Base-by-base conservation (phyloP, 2,113 vertebrate genomes). In the Neoarius graeffei region DNA sequence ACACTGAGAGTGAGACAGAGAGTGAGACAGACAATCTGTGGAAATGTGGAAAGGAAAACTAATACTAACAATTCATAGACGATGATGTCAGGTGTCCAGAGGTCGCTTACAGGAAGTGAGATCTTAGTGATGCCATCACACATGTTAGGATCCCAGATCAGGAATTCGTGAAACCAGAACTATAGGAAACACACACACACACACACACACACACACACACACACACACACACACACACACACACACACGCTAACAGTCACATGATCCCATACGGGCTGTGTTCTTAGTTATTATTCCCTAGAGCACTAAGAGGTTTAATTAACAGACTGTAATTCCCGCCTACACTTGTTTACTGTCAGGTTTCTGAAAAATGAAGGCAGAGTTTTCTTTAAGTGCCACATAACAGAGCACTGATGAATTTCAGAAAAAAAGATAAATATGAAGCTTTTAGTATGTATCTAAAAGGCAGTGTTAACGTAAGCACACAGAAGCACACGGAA, bases 41-140 rank as follows among this genome's bases (percentile, higher is more conserved):
- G 15, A 57, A 57, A 81, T 3, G 0, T 67, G 48, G 42, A 48
- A 50, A 35, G 4, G 25, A 50, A 60, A 83, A 84, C 2, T 67
- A 84, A 17, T 48, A 94, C 93, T 90, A 89, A 96, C 94, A 95
- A 96, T 87, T 97, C 96, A 87, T 95, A 88, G 15, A 96, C 92
- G n/a, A 96, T 95, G 92, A 95, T 96, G 88, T 97, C 96, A 9
- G 96, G 96, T 80, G 93, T 92, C 96, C 96, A 97, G 60, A 96
- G 94, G 17, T 95, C 82, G 83, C 90, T 94, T 15, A 95, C 95
- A 0, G 95, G 95, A 9, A 97, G 91, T 3, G 95, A 95, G 88
- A 96, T 94, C 87, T 92, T 96, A 1, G 86, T 93, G 80, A 96
- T 88, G 0, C 94, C 93, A 1, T 94, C 92, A 87, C 96, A 96